Percentiles rank a stretch among this genome's conserved stretches.
phyloP scores from a whole-genome alignment of 2,888 invertebrate species.

The Pinctada fucata region DNA sequence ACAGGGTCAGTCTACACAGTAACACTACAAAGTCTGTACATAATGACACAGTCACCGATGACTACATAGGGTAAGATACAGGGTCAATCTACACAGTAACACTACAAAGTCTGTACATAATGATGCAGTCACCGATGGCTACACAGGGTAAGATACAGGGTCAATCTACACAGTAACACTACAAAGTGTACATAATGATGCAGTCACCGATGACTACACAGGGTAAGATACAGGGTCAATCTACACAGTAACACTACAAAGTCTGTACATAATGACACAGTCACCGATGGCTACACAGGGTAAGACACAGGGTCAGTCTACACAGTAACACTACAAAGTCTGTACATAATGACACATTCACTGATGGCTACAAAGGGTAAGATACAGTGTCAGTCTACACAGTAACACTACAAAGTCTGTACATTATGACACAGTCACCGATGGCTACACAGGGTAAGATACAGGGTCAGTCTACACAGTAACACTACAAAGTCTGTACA shows the following conservation, averaged over 20 bases:
- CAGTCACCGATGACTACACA: constrained; percentile 84
- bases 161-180: too few species aligned
- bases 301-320: not conserved
- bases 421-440: constrained; percentile 82
- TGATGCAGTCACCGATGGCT: constrained; percentile 84
- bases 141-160: constrained; percentile 60
- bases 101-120: constrained; percentile 53
- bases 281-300: constrained; percentile 82
- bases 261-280: constrained; percentile 78
- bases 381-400: too few species aligned
- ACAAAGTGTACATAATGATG: constrained; percentile 74
- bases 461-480: too few species aligned
- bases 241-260: too few species aligned
- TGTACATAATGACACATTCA: constrained; percentile 80
- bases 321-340: too few species aligned
- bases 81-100: too few species aligned
- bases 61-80: constrained; percentile 75
- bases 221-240: not conserved
- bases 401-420: too few species aligned
- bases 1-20: too few species aligned
- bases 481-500: too few species aligned
- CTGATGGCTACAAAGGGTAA: constrained; percentile 81
- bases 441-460: constrained; percentile 79
- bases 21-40: constrained; percentile 3
- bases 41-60: constrained; percentile 84